Base-by-base conservation (phyloP, 1,140 invertebrate genomes). In the Zaprionus lachaisei region DNA sequence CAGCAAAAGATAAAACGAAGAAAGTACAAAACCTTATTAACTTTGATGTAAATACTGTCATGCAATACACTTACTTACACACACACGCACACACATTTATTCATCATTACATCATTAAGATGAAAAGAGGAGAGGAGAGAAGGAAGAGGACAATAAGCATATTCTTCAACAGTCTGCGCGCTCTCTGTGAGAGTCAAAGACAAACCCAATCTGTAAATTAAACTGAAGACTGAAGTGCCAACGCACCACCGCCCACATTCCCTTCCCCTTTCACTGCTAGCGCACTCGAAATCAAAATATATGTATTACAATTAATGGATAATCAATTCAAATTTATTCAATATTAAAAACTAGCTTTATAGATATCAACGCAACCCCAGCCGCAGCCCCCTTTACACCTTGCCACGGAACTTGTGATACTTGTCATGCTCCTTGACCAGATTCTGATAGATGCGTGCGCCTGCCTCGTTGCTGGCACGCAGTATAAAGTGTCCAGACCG, bases 341-440 rank as follows among this genome's bases (percentile, higher is more conserved):
- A 57, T 57, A 51, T 47, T 12, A 41, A 28, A 47, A 54, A 34
- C 24, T 28, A 20, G 28, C 1, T 28, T 61, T 37, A 9, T 56
- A 17, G 7, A 47, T 17, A 37, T 54, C 37, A 61, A 54, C 17
- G 26, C 4, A 31, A 4, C 38, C 5, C 15, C 2, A 2, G 7
- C 7, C 5, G 44, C 5, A 2, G 1, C 2, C 2, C 11, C 44
- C 6, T 2, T 51, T 24, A 92, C 5, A 93, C 91, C 69, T 93
- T 93, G 26, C 92, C 92, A 11, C 86, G 80, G 58, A 93, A 93
- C 41, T 91, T 93, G 77, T 93, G 81, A 55, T 93, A 92, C 61
- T 93, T 93, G 20, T 90, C 74, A 61, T 92, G 87, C 56, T 93
- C 92, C 74, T 92, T 93, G 17, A 89, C 61, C 44, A 92, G 41